These are phyloP conservation scores for Entomobrya proxima DNA, from an alignment of 2,888 invertebrate genomes.

Conservation along the genomic window DNA sequence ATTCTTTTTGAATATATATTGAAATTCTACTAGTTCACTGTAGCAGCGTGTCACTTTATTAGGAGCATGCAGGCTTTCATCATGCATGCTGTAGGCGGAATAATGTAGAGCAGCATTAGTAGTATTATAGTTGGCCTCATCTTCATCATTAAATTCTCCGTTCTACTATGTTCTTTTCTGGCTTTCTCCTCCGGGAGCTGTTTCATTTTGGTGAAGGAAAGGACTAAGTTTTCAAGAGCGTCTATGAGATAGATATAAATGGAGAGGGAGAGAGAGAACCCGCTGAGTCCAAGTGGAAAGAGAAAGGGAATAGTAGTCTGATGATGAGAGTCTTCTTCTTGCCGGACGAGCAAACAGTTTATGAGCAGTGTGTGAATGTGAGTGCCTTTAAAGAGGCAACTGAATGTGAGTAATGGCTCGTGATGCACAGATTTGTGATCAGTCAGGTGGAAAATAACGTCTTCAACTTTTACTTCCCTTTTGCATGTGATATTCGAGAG, in stretches of 20 bases:
- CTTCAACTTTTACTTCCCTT: conserved; percentile 54
- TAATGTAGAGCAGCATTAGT: not conserved
- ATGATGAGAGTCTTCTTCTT: conserved; percentile 38
- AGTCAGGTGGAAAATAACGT: conserved; percentile 68
- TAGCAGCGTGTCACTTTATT: not conserved
- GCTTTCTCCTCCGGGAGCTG: conserved; percentile 50
- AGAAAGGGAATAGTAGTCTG: conserved; percentile 10
- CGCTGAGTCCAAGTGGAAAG: conserved; percentile 35
- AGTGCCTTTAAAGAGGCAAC: conserved; percentile 58
- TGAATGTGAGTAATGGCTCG: conserved; percentile 67
- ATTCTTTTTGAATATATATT: conserved; percentile 18
- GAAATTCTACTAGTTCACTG: conserved; percentile 2
- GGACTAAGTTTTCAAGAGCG: not conserved
- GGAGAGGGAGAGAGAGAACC: conserved; percentile 3
- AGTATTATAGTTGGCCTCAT: conserved; percentile 29
- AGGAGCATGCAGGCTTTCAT: conserved; percentile 24
- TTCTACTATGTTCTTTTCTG: conserved; percentile 32
- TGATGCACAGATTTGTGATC: conserved; percentile 65
- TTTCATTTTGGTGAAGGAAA: conserved; percentile 31
- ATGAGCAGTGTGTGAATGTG: conserved; percentile 64
- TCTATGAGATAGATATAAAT: not conserved
- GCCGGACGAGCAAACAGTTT: conserved; percentile 54
- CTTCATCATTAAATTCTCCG: conserved; percentile 47
- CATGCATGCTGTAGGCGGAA: conserved; percentile 19
- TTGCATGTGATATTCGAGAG: conserved; percentile 6